A percentile compares a stretch with the other conserved stretches of the same genome.
These are phyloP conservation scores for Apamea monoglypha DNA, from an alignment of 2,888 invertebrate species.

Conservation along the genomic window DNA sequence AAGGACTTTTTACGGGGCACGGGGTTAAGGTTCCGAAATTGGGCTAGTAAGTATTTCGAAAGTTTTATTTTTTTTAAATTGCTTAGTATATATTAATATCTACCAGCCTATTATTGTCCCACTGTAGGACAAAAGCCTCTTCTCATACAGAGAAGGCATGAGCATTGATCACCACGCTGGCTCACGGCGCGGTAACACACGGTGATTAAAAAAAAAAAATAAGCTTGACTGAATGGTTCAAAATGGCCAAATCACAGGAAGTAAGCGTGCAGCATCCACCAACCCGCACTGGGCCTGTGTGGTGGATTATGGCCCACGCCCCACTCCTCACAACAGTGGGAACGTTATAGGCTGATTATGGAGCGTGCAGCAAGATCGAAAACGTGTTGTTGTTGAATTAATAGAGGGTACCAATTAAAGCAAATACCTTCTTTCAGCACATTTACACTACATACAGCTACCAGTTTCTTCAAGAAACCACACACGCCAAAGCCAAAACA, in stretches of 20 bases:
- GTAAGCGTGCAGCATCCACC: not conserved
- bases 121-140: not conserved
- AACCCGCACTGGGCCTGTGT: not conserved
- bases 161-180: not conserved
- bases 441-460: too few species aligned
- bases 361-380: not conserved
- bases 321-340: too few species aligned
- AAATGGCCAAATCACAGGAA: not conserved
- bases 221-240: not conserved
- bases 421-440: not conserved
- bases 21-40: not conserved
- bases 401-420: too few species aligned
- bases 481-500: slow-evolving; percentile 17
- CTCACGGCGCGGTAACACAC: not conserved
- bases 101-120: not conserved
- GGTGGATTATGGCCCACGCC: not conserved
- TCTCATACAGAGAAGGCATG: not conserved
- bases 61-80: not conserved
- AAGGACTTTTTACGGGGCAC: not conserved
- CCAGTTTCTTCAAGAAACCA: not conserved
- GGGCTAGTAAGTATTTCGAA: not conserved
- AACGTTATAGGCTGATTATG: too few species aligned
- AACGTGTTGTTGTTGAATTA: not conserved
- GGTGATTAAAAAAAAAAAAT: not conserved
- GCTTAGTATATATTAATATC: too few species aligned